Evolutionary conservation across 1,140 invertebrate genomes (phyloP).

Genomic region (Papilio glaucus): DNA sequence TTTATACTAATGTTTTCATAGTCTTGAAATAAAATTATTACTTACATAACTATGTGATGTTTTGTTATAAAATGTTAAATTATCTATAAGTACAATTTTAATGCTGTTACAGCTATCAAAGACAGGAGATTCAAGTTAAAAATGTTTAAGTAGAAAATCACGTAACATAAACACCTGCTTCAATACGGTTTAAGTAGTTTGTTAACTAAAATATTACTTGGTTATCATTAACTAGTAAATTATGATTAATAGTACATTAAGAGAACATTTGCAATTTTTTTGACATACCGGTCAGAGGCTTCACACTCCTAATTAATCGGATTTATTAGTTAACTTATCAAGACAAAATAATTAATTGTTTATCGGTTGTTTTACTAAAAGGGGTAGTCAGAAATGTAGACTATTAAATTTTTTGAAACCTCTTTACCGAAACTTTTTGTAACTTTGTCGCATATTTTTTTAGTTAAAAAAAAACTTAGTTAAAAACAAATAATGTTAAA

Average conservation of each 20-base stretch:
- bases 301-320: no score
- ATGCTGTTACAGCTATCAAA: constrained; percentile 20
- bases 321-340: no score
- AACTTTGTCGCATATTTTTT: no score
- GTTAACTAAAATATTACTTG: constrained; percentile 4
- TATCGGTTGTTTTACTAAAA: no score
- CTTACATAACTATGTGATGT: constrained; percentile 26
- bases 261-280: background rate
- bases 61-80: constrained; percentile 18
- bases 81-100: constrained; percentile 20
- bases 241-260: background rate
- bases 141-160: constrained; percentile 19
- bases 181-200: background rate
- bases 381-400: no score
- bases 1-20: background rate
- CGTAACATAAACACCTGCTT: constrained; percentile 3
- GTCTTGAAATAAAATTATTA: background rate
- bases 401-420: no score
- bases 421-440: no score
- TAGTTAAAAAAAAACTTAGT: no score
- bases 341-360: no score
- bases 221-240: background rate
- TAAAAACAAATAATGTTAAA: no score
- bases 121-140: constrained; percentile 26
- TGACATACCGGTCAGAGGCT: background rate